Base-by-base conservation (phyloP, 2,888 invertebrate species). In the Ditula angustiorana region DNA sequence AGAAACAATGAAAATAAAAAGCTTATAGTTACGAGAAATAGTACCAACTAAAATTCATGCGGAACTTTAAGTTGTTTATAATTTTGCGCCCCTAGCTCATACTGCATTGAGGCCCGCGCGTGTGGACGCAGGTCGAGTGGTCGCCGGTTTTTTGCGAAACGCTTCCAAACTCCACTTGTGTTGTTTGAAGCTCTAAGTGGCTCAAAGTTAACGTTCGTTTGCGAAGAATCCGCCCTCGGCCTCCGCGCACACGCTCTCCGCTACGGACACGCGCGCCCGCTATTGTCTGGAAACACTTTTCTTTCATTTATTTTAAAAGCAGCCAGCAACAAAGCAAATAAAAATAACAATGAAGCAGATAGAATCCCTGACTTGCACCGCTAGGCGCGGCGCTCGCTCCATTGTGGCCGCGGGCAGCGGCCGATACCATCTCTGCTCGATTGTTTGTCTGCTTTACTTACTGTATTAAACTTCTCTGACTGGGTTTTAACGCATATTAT, bases 101-200 rank as follows among this genome's bases (percentile, higher is more conserved):
- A n/a, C 33, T n/a, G n/a, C 33, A 3, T 4, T 26, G 26, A 3
- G 26, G 4, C 26, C 4, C 26, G n/a, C 35, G 19, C 50, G 21
- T 23, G 21, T 37, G 28, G 41, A 60, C 57, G 35, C 24, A 33
- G 49, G 33, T 33, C 24, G 41, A 59, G 50, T 37, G 55, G 61
- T 59, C 59, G 52, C 37, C 21, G 65, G 73, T 77, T 82, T 83
- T 76, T 75, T 80, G 78, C 76, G 80, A 81, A 85, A 83, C 78
- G 76, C 69, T 78, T 81, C 75, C 73, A 77, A 82, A 81, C 74
- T 77, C 72, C 77, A 80, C 78, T 83, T 76, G 72, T 71, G 72
- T 74, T 66, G 74, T 77, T 75, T 74, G 73, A 84, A 75, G 56
- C 81, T 82, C 78, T 80, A 83, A 85, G 82, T 82, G 80, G 80